Evolutionary conservation across 1,140 invertebrate genomes (phyloP).

Genomic region (Bombus waltoni): DNA sequence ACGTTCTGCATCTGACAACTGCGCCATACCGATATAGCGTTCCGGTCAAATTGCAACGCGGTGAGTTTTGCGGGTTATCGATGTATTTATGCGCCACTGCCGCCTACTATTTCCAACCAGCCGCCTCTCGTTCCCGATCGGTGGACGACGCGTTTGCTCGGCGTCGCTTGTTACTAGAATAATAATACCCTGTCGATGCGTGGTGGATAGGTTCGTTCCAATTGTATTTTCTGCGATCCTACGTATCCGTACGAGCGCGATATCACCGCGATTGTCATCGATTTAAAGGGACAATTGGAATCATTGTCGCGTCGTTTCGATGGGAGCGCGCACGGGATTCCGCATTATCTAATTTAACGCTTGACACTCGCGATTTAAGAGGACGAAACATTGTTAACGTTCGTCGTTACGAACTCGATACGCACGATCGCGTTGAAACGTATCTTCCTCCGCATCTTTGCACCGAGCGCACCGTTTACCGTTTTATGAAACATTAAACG

Average conservation of each 20-base stretch:
- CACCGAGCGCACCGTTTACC: background rate
- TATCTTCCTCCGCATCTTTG: conserved; percentile 13
- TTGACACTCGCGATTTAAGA: background rate
- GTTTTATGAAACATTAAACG: conserved; percentile 11
- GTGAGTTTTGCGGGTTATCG: conserved; percentile 54
- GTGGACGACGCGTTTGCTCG: background rate
- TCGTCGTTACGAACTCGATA: background rate
- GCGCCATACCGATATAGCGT: conserved; percentile 31
- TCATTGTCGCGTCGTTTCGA: background rate
- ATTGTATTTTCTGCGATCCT: background rate
- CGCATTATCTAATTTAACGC: conserved; percentile 4
- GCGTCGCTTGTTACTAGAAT: conserved; percentile 28
- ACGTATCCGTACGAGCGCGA: too few relatives aligned
- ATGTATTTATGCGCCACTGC: conserved; percentile 54
- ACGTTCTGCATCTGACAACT: conserved; percentile 54
- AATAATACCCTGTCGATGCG: background rate
- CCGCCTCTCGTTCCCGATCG: background rate
- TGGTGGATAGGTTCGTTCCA: background rate
- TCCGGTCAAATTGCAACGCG: conserved; percentile 53
- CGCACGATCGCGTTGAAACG: background rate
- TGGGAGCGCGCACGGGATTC: background rate
- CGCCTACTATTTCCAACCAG: conserved; percentile 6
- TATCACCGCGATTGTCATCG: background rate
- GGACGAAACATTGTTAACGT: conserved; percentile 5
- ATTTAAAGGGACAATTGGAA: background rate